Conservation (phyloP, 2,113 vertebrate genomes). For the Engraulis encrasicolus region DNA sequence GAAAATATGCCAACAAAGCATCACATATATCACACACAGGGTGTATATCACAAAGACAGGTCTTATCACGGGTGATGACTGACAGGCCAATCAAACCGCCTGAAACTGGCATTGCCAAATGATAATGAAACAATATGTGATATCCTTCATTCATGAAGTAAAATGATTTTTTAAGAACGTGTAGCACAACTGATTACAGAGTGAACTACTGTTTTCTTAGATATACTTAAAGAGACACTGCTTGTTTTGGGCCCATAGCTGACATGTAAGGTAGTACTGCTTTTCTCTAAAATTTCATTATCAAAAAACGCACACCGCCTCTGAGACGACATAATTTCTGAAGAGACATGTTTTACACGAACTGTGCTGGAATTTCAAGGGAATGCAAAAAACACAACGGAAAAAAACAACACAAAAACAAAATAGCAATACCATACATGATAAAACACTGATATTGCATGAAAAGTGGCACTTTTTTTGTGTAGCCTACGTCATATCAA, state of each 20-base stretch:
- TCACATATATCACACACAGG: not conserved
- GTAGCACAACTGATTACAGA: too few relatives aligned
- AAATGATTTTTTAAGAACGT: not conserved
- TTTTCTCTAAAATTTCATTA: not conserved
- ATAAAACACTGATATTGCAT: not conserved
- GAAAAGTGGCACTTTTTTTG: slow-evolving; percentile 1
- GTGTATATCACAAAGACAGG: not conserved
- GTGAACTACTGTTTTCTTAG: too few relatives aligned
- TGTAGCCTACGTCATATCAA: not conserved
- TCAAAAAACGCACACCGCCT: not conserved
- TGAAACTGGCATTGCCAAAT: not conserved
- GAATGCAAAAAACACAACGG: not conserved
- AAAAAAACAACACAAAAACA: not conserved
- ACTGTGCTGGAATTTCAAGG: not conserved
- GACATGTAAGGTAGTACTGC: not conserved
- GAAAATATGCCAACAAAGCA: not conserved
- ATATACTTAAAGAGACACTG: too few relatives aligned
- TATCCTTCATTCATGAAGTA: not conserved
- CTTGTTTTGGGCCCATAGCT: too few relatives aligned
- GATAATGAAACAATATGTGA: too few relatives aligned
- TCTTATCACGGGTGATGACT: not conserved
- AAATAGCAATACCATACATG: too few relatives aligned
- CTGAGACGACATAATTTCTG: not conserved
- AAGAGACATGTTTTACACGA: not conserved
- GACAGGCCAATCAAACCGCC: not conserved